Evolutionary conservation across 2,888 invertebrate species (phyloP).

Genomic region (Choristoneura rosaceana): DNA sequence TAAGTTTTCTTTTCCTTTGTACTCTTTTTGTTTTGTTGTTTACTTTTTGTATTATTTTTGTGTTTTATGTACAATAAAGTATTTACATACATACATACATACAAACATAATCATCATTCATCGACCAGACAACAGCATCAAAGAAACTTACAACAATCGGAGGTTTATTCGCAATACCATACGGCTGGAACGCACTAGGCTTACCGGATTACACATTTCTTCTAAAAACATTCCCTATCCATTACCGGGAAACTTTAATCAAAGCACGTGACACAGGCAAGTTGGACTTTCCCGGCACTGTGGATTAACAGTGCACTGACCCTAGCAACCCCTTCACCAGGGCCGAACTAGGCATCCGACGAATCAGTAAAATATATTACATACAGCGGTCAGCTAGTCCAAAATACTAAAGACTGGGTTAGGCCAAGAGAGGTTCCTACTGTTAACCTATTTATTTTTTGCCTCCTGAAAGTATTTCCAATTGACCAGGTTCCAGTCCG

Average conservation of each 20-base stretch:
- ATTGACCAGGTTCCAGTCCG: not conserved
- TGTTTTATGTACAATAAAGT: no score
- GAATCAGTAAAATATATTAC: not conserved
- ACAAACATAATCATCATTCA: no score
- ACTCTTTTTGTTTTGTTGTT: no score
- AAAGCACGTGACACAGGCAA: conserved; percentile 22
- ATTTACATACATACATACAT: no score
- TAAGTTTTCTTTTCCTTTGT: no score
- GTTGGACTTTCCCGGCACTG: conserved; percentile 19
- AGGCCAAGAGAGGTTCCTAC: not conserved
- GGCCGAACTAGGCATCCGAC: not conserved
- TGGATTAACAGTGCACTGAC: conserved; percentile 39
- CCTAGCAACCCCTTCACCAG: conserved; percentile 25
- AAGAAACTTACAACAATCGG: no score
- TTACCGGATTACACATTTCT: conserved; percentile 1
- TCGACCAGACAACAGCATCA: no score
- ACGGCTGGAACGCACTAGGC: not conserved
- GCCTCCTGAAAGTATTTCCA: not conserved
- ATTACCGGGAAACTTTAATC: conserved; percentile 32
- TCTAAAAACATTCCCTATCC: conserved; percentile 9
- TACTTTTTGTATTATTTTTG: no score
- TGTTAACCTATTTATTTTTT: not conserved
- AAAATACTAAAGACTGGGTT: not conserved
- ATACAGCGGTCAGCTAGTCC: not conserved
- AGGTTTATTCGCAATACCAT: not conserved